These are phyloP conservation scores for Corythornis madagascariensis DNA, from an alignment of 2,113 vertebrate genomes.

Conservation along the genomic window DNA sequence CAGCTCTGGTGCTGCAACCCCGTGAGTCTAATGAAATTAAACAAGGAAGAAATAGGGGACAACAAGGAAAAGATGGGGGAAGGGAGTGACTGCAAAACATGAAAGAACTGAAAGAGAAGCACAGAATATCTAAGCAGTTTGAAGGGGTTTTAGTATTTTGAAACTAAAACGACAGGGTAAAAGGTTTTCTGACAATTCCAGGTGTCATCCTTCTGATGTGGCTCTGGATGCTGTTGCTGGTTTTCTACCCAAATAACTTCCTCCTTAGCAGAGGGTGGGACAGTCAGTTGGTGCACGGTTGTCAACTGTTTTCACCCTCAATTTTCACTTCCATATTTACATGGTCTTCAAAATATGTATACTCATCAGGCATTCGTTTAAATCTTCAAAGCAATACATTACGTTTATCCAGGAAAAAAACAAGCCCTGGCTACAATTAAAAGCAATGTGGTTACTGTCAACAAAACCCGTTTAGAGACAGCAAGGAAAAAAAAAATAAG, in stretches of 20 bases:
- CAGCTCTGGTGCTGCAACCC: not conserved
- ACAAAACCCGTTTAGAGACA: not conserved
- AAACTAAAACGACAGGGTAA: not conserved
- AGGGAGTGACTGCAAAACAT: not conserved
- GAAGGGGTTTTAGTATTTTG: not conserved
- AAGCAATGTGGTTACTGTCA: not conserved
- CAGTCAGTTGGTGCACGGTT: not conserved
- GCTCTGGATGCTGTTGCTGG: not conserved
- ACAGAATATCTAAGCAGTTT: rapidly evolving
- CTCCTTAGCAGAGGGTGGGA: not conserved
- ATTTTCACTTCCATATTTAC: constrained; percentile 5
- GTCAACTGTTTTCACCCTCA: not conserved
- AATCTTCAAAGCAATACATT: not conserved
- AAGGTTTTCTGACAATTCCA: not conserved
- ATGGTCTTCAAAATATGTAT: not conserved
- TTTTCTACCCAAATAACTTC: not conserved
- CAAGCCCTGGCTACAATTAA: not conserved
- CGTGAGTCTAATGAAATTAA: constrained; percentile 10
- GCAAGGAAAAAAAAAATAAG: not conserved
- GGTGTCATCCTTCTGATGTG: not conserved
- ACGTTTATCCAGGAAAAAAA: not conserved
- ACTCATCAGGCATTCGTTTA: not conserved
- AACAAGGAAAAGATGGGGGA: not conserved
- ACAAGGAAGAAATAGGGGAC: not conserved
- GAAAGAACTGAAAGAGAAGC: not conserved